These are phyloP conservation scores for Andrena fulva DNA, from an alignment of 2,888 invertebrate species.

Conservation along the genomic window DNA sequence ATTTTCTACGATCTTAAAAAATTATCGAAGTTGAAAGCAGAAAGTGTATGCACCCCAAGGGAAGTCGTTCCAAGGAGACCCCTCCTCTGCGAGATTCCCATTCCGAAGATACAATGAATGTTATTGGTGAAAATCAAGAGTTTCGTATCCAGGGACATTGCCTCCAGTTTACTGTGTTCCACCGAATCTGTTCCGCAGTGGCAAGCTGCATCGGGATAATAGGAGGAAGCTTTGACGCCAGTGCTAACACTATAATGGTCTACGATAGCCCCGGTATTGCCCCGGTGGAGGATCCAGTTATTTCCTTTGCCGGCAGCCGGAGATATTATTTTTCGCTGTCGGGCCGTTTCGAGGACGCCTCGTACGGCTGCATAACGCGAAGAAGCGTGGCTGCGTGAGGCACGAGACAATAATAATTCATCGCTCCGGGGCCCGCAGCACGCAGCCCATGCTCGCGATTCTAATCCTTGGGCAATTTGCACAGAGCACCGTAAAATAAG, in stretches of 20 bases:
- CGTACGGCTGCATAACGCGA: slow-evolving; percentile 54
- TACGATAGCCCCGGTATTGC: slow-evolving; percentile 18
- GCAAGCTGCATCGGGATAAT: slow-evolving; percentile 2
- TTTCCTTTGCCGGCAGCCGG: slow-evolving; percentile 53
- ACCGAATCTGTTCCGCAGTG: background rate
- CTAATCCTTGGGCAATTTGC: slow-evolving; percentile 76
- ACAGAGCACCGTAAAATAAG: slow-evolving; percentile 71
- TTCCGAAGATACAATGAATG: background rate
- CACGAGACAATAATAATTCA: slow-evolving; percentile 79
- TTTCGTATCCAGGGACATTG: background rate
- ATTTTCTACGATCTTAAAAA: no score
- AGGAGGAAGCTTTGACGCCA: slow-evolving; percentile 32
- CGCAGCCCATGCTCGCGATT: slow-evolving; percentile 74
- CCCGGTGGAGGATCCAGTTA: slow-evolving; percentile 56
- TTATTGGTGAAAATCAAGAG: background rate
- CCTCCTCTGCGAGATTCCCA: background rate
- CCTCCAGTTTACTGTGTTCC: no score
- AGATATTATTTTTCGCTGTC: slow-evolving; percentile 68
- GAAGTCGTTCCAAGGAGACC: no score
- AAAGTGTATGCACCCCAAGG: background rate
- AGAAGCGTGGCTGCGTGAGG: slow-evolving; percentile 72
- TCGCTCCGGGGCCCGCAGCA: slow-evolving; percentile 66
- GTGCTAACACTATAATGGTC: slow-evolving; percentile 37
- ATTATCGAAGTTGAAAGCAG: no score
- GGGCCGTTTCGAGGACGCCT: slow-evolving; percentile 51